Conservation (phyloP, 2,797 vertebrate genomes). For the Sphenodon punctatus region DNA sequence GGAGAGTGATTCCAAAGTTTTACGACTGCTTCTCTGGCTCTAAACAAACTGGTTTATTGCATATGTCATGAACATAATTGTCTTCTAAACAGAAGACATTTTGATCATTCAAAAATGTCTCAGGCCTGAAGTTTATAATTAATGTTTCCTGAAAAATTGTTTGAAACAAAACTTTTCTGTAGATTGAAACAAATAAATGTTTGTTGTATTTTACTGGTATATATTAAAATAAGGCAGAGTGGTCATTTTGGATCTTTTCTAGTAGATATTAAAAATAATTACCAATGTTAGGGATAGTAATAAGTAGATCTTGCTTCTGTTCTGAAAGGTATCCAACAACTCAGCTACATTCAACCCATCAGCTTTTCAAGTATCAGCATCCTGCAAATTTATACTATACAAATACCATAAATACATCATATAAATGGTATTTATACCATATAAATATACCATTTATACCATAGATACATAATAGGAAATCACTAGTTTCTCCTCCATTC, state of each 20-base stretch:
- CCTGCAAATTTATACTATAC: no score
- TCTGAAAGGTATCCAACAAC: not conserved
- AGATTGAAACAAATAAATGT: not conserved
- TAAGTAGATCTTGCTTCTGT: not conserved
- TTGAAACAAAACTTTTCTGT: not conserved
- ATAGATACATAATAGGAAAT: not conserved
- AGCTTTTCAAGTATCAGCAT: no score
- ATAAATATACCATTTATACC: no score
- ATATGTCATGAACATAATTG: no score
- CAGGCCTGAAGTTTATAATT: not conserved
- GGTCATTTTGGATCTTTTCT: not conserved
- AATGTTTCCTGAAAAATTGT: not conserved
- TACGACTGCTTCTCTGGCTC: not conserved
- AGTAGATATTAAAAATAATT: not conserved
- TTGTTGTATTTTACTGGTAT: not conserved
- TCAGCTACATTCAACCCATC: not conserved
- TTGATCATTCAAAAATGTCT: not conserved
- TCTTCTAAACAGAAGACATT: not conserved
- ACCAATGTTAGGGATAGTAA: not conserved
- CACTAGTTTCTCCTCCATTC: not conserved
- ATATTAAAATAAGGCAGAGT: not conserved
- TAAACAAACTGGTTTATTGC: not conserved
- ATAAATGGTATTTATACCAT: no score
- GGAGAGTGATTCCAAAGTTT: constrained; percentile 32
- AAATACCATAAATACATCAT: no score